phyloP scores from a whole-genome alignment of 2,113 vertebrate species.

The Rostratula benghalensis region DNA sequence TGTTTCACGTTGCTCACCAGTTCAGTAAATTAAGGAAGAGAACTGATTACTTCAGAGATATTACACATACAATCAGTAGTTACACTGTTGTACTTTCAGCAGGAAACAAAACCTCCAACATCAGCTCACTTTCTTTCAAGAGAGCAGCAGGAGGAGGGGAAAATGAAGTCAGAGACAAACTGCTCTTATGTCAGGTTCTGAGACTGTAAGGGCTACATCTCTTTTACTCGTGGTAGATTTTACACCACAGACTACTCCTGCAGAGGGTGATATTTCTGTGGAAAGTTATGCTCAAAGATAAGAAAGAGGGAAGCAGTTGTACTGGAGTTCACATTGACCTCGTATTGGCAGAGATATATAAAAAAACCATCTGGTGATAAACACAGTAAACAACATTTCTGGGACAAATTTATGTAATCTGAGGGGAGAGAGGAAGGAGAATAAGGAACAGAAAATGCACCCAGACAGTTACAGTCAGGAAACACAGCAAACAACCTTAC shows the following conservation, averaged over 20 bases:
- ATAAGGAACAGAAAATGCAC: conserved; percentile 27
- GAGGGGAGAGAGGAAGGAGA: neutral
- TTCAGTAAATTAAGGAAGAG: neutral
- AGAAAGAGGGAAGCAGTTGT: neutral
- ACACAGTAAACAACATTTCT: neutral
- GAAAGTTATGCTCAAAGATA: neutral
- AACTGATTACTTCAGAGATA: neutral
- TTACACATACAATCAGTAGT: neutral
- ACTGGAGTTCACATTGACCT: neutral
- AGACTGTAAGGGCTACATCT: neutral
- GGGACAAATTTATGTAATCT: neutral
- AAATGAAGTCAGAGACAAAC: neutral
- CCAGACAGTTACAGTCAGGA: neutral
- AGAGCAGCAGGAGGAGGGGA: neutral
- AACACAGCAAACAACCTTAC: neutral
- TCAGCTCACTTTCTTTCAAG: neutral
- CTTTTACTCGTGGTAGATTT: neutral
- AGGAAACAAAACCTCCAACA: neutral
- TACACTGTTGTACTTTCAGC: neutral
- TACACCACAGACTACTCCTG: neutral
- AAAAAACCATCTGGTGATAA: neutral
- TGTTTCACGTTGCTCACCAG: neutral
- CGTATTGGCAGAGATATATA: neutral
- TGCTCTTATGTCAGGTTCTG: neutral
- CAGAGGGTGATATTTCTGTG: neutral